phyloP scores from a whole-genome alignment of 2,888 invertebrate genomes.

The Kryphioiulus occultus region DNA sequence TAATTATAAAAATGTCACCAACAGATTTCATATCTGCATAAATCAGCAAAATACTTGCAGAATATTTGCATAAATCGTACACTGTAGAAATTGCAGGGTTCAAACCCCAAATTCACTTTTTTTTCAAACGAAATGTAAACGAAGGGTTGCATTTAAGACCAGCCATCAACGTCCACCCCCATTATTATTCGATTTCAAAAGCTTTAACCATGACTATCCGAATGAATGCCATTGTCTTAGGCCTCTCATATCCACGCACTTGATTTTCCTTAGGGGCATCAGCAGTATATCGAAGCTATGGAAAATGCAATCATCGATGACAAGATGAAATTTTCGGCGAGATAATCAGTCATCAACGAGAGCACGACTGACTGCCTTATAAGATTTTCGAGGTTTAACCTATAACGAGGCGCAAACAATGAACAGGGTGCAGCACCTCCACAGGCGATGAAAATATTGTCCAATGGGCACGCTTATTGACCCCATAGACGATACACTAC shows the following conservation, averaged over 20 bases:
- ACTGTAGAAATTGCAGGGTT: too few relatives aligned
- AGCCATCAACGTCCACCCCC: not conserved
- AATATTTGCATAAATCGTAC: too few relatives aligned
- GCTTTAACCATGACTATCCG: not conserved
- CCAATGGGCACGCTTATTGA: slow-evolving; percentile 35
- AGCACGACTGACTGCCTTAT: slow-evolving; percentile 22
- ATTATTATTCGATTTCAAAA: not conserved
- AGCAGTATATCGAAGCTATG: not conserved
- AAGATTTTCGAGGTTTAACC: slow-evolving; percentile 25
- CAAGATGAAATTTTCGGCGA: slow-evolving; percentile 18
- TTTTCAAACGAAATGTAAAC: too few relatives aligned
- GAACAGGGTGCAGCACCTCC: not conserved
- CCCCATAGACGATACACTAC: slow-evolving; percentile 24
- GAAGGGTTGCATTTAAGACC: not conserved
- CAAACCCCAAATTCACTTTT: not conserved
- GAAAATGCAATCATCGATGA: slow-evolving; percentile 20
- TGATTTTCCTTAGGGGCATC: not conserved
- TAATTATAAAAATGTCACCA: too few relatives aligned
- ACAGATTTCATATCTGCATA: not conserved
- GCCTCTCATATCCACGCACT: not conserved
- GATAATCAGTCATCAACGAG: slow-evolving; percentile 35
- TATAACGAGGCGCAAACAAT: slow-evolving; percentile 12
- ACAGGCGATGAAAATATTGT: not conserved
- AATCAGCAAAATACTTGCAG: too few relatives aligned
- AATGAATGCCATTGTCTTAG: not conserved